Conservation (phyloP, 2,888 invertebrate species). For the Heliconius ismenius region DNA sequence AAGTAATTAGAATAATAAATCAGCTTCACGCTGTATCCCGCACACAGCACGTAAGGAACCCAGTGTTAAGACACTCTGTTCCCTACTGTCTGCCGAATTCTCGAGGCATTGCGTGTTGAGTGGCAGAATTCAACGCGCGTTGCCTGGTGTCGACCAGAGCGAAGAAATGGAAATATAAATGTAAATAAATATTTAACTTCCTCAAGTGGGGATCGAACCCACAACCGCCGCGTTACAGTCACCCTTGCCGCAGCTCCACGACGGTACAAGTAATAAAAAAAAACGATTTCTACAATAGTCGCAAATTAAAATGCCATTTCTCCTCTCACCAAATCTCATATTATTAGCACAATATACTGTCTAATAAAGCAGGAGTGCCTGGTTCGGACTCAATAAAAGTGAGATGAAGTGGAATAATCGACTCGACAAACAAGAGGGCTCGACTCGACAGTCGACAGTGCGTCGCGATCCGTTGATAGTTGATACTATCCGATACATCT, state of each 20-base stretch:
- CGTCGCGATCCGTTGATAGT: slow-evolving; percentile 60
- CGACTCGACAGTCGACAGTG: slow-evolving; percentile 44
- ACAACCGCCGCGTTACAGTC: no score
- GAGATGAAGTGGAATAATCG: slow-evolving; percentile 79
- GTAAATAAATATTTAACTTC: no score
- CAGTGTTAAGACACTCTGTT: no score
- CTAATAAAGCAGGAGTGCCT: slow-evolving; percentile 41
- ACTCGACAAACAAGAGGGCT: slow-evolving; percentile 78
- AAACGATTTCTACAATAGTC: not conserved
- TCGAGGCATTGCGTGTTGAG: no score
- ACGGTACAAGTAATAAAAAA: not conserved
- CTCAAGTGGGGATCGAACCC: no score
- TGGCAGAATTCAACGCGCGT: not conserved
- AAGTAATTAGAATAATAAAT: no score
- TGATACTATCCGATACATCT: slow-evolving; percentile 49
- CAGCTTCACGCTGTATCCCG: no score
- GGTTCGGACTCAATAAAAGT: slow-evolving; percentile 69
- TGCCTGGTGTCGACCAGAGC: no score
- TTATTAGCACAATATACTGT: slow-evolving; percentile 32
- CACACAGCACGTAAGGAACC: no score
- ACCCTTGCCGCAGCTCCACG: no score
- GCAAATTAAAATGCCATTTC: not conserved
- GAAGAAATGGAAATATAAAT: no score
- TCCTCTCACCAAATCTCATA: not conserved
- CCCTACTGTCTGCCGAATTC: no score